phyloP scores from a whole-genome alignment of 1,140 invertebrate genomes.

The Drosophila kanapiae region DNA sequence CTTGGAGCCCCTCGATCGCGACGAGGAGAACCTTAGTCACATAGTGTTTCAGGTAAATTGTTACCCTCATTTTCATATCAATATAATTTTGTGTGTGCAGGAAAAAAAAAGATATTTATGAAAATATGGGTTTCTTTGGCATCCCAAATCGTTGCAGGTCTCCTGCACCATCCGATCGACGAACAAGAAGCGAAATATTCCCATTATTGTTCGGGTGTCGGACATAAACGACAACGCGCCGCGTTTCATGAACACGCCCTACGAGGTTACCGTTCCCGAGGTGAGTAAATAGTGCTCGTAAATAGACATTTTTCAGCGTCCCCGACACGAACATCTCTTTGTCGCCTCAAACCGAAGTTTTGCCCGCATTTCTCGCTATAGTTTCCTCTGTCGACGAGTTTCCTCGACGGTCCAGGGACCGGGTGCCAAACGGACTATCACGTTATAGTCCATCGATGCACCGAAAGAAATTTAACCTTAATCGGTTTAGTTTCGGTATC shows the following conservation, averaged over 20 bases:
- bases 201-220: constrained; percentile 95
- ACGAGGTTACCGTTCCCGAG: constrained; percentile 94
- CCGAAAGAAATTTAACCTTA: constrained; percentile 11
- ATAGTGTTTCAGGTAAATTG: constrained; percentile 92
- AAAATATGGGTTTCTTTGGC: constrained; percentile 7
- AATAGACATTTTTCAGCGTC: constrained; percentile 43
- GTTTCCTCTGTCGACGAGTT: constrained; percentile 14
- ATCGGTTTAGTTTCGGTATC: constrained; percentile 2
- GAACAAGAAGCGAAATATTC: constrained; percentile 92
- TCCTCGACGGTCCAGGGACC: constrained; percentile 7
- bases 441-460: constrained; percentile 25
- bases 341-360: constrained; percentile 32
- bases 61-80: background rate
- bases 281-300: constrained; percentile 86
- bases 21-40: constrained; percentile 93
- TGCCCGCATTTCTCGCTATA: constrained; percentile 45
- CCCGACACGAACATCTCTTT: constrained; percentile 44
- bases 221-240: constrained; percentile 96
- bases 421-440: constrained; percentile 52
- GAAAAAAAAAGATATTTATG: constrained; percentile 2
- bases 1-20: constrained; percentile 92
- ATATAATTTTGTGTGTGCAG: constrained; percentile 6
- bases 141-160: constrained; percentile 87
- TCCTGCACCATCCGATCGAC: constrained; percentile 91
- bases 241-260: constrained; percentile 92